Evolutionary conservation across 2,113 vertebrate genomes (phyloP).

Genomic region (Zosterops pallidus): DNA sequence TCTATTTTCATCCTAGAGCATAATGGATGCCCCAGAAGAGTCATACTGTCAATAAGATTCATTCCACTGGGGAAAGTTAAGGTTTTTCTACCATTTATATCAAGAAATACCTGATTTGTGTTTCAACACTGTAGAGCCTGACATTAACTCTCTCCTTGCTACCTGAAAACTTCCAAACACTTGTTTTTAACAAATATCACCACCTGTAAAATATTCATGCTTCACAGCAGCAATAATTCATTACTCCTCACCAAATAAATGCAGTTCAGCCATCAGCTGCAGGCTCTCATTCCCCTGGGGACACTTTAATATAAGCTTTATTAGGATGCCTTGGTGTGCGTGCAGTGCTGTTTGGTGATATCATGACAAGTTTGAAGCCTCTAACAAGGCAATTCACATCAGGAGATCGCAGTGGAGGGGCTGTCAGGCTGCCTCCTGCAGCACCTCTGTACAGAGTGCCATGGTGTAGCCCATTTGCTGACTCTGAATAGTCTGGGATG

Average conservation of each 20-base stretch:
- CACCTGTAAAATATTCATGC: background rate
- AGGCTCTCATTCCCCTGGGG: background rate
- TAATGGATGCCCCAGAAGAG: background rate
- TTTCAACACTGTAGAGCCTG: background rate
- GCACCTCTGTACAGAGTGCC: background rate
- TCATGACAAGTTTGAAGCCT: background rate
- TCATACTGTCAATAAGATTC: background rate
- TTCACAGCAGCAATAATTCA: background rate
- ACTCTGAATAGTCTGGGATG: accelerated
- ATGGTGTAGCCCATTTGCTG: background rate
- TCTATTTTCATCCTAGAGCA: background rate
- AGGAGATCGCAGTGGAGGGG: background rate
- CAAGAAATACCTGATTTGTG: background rate
- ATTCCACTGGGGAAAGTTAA: background rate
- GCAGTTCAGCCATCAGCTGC: background rate
- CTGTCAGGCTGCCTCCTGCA: background rate
- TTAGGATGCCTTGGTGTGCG: background rate
- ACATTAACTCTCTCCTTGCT: background rate
- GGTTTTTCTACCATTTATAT: background rate
- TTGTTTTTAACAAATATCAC: background rate
- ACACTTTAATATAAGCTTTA: background rate
- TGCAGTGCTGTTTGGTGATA: background rate
- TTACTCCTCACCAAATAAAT: background rate
- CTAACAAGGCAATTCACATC: background rate
- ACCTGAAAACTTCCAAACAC: background rate